Conservation (phyloP, 2,797 vertebrate genomes). For the Botia almorhae region DNA sequence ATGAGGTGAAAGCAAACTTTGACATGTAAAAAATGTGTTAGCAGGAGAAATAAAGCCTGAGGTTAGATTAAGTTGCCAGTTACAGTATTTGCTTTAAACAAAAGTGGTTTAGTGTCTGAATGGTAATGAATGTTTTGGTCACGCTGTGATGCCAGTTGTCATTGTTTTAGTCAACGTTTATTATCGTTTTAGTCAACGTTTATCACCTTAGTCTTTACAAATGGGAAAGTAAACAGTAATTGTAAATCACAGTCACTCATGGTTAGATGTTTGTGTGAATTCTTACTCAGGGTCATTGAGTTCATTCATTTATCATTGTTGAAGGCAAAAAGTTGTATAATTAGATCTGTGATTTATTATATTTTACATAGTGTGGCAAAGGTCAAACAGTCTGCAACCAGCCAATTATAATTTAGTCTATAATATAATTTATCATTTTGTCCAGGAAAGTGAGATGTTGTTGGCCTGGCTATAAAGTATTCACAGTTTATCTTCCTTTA, state of each 20-base stretch:
- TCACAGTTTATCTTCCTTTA: constrained; percentile 1
- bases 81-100: not conserved
- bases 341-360: not conserved
- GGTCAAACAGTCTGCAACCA: not conserved
- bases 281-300: not conserved
- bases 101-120: not conserved
- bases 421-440: not conserved
- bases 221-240: not conserved
- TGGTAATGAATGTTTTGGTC: not conserved
- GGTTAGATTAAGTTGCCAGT: not conserved
- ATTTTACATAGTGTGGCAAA: not conserved
- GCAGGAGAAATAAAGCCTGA: not conserved
- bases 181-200: not conserved
- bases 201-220: not conserved
- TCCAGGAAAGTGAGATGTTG: constrained; percentile 1
- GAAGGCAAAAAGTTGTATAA: not conserved
- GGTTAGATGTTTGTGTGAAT: not conserved
- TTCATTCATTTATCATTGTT: not conserved
- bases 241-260: not conserved
- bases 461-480: not conserved
- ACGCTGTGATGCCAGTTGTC: not conserved
- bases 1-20: not conserved
- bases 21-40: not conserved
- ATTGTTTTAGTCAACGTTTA: not conserved
- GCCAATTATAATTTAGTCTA: too few relatives aligned